phyloP scores from a whole-genome alignment of 2,113 vertebrate genomes.

The Arenaria interpres region DNA sequence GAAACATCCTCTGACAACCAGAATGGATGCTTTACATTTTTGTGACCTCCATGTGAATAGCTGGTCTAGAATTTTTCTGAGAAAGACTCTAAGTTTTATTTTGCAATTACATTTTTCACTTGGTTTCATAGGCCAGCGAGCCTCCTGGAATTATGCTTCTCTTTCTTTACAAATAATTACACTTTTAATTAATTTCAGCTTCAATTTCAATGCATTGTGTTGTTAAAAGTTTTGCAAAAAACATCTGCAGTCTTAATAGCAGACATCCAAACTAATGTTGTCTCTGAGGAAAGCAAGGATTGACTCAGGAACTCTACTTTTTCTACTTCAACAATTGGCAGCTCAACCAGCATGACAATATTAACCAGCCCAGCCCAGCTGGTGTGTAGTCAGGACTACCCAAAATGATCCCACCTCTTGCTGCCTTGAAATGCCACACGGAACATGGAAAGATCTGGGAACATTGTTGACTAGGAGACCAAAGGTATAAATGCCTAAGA shows the following conservation, averaged over 20 bases:
- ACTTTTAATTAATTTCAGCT: neutral
- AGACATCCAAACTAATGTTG: neutral
- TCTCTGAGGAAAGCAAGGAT: neutral
- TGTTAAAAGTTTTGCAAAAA: neutral
- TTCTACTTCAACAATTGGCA: neutral
- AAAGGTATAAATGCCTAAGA: neutral
- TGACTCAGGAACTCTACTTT: neutral
- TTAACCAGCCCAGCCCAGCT: neutral
- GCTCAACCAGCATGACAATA: neutral
- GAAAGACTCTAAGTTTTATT: neutral
- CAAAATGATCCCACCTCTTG: neutral
- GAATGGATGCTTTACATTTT: neutral
- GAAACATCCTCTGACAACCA: neutral
- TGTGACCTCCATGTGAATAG: neutral
- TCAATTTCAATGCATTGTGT: neutral
- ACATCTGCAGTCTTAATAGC: neutral
- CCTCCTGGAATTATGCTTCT: neutral
- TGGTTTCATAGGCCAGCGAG: neutral
- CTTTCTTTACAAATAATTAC: neutral
- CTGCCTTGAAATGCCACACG: neutral
- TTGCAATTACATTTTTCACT: neutral
- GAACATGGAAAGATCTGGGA: neutral
- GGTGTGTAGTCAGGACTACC: neutral
- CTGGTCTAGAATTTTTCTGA: neutral
- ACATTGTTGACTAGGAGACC: neutral